Evolutionary conservation across 1,140 invertebrate genomes (phyloP), one percentile per base, ranked within the genome.

Genomic region (Aphidius ervi): DNA sequence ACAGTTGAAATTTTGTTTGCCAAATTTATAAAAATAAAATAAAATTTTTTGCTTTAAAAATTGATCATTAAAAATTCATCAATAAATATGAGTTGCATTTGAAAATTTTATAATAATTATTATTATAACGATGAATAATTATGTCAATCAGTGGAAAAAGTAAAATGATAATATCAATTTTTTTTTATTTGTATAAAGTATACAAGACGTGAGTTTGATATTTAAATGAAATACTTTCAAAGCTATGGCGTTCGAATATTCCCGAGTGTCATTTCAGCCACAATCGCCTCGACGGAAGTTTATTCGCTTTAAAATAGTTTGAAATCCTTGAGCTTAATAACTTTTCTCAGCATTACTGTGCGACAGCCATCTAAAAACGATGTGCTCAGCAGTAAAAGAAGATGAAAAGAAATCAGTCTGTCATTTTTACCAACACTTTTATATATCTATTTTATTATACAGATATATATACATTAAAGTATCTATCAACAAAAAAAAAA

Each of bases 181-280:
- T 16, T 16, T 16, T 16, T 16, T 16, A 16, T 16, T 16, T 16
- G 16, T 16, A 16, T 16, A 16, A 16, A 16, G 9, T 39, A 6
- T 16, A 10, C 31, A 37, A 23, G 45, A 7, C 23, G 23, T 57
- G 56, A 63, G 65, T 49, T 65, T 66, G 66, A 67, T 69, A 69
- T 68, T 68, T 63, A 66, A 69, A 66, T 67, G 66, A 68, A 69
- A 68, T 68, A 68, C 68, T 67, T 66, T 69, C 63, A 67, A 67
- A 69, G 66, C 62, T 59, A 49, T 31, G 1, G 41, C 55, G 39
- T 56, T 59, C 47, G 52, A 49, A 65, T 67, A 31, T 31, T 62
- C 65, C 40, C 58, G 41, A 37, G 54, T n/a, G 54, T 45, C 64
- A 53, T 66, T 66, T 66, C 63, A 52, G 56, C 57, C 61, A 46